Evolutionary conservation across 2,797 vertebrate species (phyloP).

Genomic region (Chromobotia macracanthus): DNA sequence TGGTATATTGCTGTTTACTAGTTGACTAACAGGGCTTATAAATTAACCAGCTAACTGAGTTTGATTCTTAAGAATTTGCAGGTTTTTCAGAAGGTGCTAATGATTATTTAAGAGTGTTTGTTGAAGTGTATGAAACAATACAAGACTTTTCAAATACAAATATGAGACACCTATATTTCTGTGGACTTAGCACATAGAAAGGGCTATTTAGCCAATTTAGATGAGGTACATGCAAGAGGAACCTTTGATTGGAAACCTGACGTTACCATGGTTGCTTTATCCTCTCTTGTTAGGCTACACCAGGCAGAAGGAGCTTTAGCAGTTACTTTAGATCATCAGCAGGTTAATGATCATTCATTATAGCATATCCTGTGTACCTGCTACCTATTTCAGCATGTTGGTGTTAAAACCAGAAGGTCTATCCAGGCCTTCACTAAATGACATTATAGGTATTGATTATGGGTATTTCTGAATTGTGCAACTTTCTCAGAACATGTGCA

Average conservation of each 20-base stretch:
- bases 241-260: not conserved
- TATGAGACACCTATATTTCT: constrained; percentile 39
- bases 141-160: constrained; percentile 33
- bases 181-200: constrained; percentile 29
- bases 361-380: constrained; percentile 23
- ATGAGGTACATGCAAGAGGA: not conserved
- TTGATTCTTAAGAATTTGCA: constrained; percentile 41
- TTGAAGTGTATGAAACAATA: constrained; percentile 33
- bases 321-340: constrained; percentile 27
- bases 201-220: constrained; percentile 26
- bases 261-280: constrained; percentile 3
- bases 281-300: not conserved
- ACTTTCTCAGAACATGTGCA: constrained; percentile 51
- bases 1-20: constrained; percentile 28
- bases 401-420: constrained; percentile 36
- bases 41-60: constrained; percentile 43
- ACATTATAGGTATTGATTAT: constrained; percentile 18
- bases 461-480: constrained; percentile 39
- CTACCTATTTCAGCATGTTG: constrained; percentile 41
- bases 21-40: constrained; percentile 47
- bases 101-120: constrained; percentile 41
- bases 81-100: constrained; percentile 60
- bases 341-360: constrained; percentile 30
- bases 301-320: not conserved
- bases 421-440: constrained; percentile 38